These are phyloP conservation scores for Carapus acus DNA, from an alignment of 2,797 vertebrate species.

Conservation along the genomic window DNA sequence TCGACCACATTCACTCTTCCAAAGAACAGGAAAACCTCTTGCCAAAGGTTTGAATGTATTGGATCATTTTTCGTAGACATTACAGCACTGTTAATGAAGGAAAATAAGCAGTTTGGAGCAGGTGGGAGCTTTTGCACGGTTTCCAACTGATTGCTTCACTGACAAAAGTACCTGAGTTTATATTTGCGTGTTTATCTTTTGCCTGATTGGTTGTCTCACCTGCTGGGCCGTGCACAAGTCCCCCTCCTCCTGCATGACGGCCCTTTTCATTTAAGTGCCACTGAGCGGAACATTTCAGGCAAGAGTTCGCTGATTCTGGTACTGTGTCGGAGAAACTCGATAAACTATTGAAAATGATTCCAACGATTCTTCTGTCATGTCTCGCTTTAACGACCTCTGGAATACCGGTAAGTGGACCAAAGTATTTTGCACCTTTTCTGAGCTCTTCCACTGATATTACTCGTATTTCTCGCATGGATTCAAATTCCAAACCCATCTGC, in stretches of 20 bases:
- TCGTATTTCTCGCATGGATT: neutral
- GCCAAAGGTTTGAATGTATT: constrained; percentile 11
- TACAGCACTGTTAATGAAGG: constrained; percentile 49
- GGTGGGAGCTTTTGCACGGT: constrained; percentile 38
- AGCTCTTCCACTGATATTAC: neutral
- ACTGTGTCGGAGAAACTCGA: constrained; percentile 6
- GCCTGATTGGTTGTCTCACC: constrained; percentile 58
- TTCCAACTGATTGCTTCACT: constrained; percentile 37
- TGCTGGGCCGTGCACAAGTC: constrained; percentile 52
- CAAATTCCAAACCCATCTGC: no score
- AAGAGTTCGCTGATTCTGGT: constrained; percentile 14
- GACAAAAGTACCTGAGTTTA: constrained; percentile 30
- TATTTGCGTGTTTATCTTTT: constrained; percentile 38
- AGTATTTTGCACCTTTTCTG: neutral
- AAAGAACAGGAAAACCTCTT: constrained; percentile 46
- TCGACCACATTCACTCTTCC: constrained; percentile 32
- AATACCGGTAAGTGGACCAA: constrained; percentile 49
- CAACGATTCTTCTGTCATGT: constrained; percentile 36
- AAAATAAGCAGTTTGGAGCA: constrained; percentile 43
- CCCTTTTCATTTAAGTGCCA: constrained; percentile 34
- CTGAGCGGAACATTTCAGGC: constrained; percentile 12
- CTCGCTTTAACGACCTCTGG: constrained; percentile 28
- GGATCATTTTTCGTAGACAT: constrained; percentile 58
- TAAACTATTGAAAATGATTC: constrained; percentile 45
- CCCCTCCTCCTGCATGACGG: constrained; percentile 3